Conservation (phyloP, 1,140 invertebrate genomes). For the Aphelenchoides fujianensis region DNA sequence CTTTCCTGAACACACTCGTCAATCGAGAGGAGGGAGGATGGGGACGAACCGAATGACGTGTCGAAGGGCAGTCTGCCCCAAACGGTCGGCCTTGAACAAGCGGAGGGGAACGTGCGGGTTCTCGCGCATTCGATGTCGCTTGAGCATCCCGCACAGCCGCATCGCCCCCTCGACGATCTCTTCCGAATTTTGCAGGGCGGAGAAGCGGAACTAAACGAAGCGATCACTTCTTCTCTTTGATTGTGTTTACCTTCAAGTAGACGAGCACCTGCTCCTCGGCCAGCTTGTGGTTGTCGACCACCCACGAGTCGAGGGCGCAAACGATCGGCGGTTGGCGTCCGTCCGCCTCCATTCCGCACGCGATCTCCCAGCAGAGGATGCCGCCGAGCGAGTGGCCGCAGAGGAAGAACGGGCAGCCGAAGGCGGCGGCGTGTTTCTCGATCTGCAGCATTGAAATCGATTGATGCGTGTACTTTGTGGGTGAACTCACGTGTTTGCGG, state of each 20-base stretch:
- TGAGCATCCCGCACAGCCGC: slow-evolving; percentile 11
- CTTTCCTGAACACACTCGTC: slow-evolving; percentile 11
- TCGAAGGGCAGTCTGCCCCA: slow-evolving; percentile 4
- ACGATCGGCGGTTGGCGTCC: background rate
- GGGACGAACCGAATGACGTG: slow-evolving; percentile 14
- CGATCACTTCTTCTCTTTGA: background rate
- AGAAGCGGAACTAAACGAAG: slow-evolving; percentile 13
- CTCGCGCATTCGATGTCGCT: background rate
- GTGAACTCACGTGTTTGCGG: slow-evolving; percentile 2
- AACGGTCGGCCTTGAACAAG: slow-evolving; percentile 14
- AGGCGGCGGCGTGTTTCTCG: background rate
- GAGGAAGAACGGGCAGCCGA: slow-evolving; percentile 2
- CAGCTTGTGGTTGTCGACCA: slow-evolving; percentile 13
- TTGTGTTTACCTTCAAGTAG: slow-evolving; percentile 2
- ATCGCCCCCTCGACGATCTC: background rate
- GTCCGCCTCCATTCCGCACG: background rate
- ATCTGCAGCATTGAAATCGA: background rate
- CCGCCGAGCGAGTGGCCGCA: slow-evolving; percentile 17
- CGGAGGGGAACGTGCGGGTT: slow-evolving; percentile 1
- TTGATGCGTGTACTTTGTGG: background rate
- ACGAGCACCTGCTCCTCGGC: background rate
- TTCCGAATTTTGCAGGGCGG: background rate
- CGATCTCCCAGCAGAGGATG: slow-evolving; percentile 14
- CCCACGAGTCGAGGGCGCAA: slow-evolving; percentile 9
- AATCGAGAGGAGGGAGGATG: background rate